Base-by-base conservation (phyloP, 2,888 invertebrate species). In the Bursaphelenchus okinawaensis region DNA sequence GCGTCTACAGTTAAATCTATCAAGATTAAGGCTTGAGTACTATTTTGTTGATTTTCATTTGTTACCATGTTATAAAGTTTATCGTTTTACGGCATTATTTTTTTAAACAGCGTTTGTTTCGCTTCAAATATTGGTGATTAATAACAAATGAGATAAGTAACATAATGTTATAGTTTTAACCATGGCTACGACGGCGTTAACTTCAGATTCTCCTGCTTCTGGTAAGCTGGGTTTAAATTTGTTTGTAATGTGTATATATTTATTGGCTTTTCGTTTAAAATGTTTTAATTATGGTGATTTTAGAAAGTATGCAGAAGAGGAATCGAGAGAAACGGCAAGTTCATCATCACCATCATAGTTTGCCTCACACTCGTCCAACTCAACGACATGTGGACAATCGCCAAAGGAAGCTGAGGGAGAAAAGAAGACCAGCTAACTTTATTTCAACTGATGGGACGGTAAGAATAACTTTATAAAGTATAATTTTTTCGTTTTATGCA, bases 1-100 rank as follows among this genome's bases (percentile, higher is more conserved):
- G 88, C 91, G 26, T 88, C 89, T 79, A 89, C 93, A 58, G 89
- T 89, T 80, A 92, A 93, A 85, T 90, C 94, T 82, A 88, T 92
- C 76, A 92, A 92, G 85, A 88, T 95, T 60, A 83, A 84, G 66
- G 78, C 77, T 19, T 78, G 63, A 67, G 66, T 16, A 12, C 12
- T 52, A 19, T 23, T 19, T 63, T 62, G 22, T 20, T 64, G 24
- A 26, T n/a, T 22, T 63, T 27, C 63, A 16, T 23, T 26, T 24
- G 57, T 58, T 58, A 22, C 7, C 8, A 9, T 29, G 16, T 1
- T 27, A 28, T 6, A 58, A 58, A n/a, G 4, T 52, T 52, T 52
- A 54, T 26, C 23, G 54, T 9, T 24, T 62, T 28, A 20, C 29
- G 12, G n/a, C n/a, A 1, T 40, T 12, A 12, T 40, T 12, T 40